These are phyloP conservation scores for Drosophila ogumai DNA, from an alignment of 1,140 invertebrate species.

Conservation along the genomic window DNA sequence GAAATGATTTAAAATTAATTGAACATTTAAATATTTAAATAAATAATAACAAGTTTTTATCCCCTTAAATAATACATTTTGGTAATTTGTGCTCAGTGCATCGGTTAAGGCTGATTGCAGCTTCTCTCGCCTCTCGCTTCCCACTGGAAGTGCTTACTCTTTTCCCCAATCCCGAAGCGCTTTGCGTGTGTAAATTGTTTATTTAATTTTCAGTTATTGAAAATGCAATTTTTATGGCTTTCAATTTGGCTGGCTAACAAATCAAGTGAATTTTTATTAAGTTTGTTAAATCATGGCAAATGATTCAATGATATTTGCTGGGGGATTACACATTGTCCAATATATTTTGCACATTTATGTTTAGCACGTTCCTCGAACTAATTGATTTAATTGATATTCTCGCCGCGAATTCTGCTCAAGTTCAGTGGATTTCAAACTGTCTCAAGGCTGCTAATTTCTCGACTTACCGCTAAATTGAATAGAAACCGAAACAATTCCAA, in stretches of 20 bases:
- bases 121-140: slow-evolving; percentile 3
- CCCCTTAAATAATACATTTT: too few species aligned
- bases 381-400: slow-evolving; percentile 35
- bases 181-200: slow-evolving; percentile 63
- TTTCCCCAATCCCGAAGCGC: slow-evolving; percentile 1
- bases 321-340: slow-evolving; percentile 1
- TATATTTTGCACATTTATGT: slow-evolving; percentile 35
- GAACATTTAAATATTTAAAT: not conserved
- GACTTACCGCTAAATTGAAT: slow-evolving; percentile 38
- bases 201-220: slow-evolving; percentile 44
- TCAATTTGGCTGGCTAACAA: slow-evolving; percentile 38
- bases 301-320: slow-evolving; percentile 20
- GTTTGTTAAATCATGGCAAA: slow-evolving; percentile 40
- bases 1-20: not conserved
- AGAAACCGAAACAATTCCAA: slow-evolving; percentile 14
- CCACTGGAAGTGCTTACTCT: not conserved
- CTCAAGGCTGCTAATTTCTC: slow-evolving; percentile 55
- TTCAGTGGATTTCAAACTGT: slow-evolving; percentile 44
- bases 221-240: slow-evolving; percentile 51
- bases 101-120: slow-evolving; percentile 26
- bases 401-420: slow-evolving; percentile 30
- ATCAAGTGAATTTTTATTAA: slow-evolving; percentile 47
- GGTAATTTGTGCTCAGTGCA: slow-evolving; percentile 1
- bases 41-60: too few species aligned
- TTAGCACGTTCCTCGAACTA: slow-evolving; percentile 19